phyloP scores from a whole-genome alignment of 2,888 invertebrate species.

The Lasius fuliginosus region DNA sequence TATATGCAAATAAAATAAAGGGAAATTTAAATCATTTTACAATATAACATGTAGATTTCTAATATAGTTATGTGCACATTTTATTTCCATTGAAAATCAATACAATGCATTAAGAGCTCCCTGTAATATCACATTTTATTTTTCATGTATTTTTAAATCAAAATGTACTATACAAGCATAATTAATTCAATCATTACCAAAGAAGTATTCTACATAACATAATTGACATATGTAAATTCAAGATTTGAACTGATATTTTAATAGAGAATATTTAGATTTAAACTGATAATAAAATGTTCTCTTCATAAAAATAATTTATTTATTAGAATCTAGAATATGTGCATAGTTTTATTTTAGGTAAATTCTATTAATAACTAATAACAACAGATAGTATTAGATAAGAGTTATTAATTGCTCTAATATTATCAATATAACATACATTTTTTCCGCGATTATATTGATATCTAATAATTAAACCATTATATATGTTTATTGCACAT shows the following conservation, averaged over 20 bases:
- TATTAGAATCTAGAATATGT: slow-evolving; percentile 20
- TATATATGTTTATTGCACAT: background rate
- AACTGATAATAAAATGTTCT: slow-evolving; percentile 21
- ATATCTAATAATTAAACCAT: slow-evolving; percentile 27
- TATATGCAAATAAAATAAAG: background rate
- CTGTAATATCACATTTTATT: slow-evolving; percentile 14
- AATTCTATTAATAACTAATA: slow-evolving; percentile 20
- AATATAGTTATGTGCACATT: background rate
- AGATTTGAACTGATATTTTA: slow-evolving; percentile 20
- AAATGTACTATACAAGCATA: slow-evolving; percentile 12
- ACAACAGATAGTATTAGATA: background rate
- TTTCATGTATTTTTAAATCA: slow-evolving; percentile 6
- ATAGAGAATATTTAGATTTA: slow-evolving; percentile 3
- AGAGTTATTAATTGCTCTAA: background rate
- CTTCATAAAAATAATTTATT: background rate
- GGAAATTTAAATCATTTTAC: background rate
- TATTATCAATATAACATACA: slow-evolving; percentile 17
- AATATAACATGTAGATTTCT: background rate
- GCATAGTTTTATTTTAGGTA: background rate
- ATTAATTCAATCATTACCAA: slow-evolving; percentile 26
- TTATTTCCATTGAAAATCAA: slow-evolving; percentile 9
- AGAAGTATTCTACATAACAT: slow-evolving; percentile 2
- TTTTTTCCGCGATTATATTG: slow-evolving; percentile 11
- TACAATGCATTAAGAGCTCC: background rate
- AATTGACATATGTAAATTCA: slow-evolving; percentile 17